Conservation (phyloP, 1,140 invertebrate species). For the Heterodera carotae region DNA sequence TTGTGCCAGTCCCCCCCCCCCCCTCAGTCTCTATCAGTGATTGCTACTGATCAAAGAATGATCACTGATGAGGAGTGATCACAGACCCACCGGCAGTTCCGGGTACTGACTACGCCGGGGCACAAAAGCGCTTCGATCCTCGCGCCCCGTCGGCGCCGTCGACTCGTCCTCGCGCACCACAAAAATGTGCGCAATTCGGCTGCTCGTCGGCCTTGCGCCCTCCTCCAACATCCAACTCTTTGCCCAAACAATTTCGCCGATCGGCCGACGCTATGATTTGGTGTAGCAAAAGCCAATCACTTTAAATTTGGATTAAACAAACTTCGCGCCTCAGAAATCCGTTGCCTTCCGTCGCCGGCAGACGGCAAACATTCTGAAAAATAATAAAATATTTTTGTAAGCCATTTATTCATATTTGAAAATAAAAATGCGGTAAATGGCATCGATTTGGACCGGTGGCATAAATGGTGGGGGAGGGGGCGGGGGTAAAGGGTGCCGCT, state of each 20-base stretch:
- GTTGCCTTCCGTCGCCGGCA: slow-evolving; percentile 56
- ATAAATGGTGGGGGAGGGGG: too few species aligned
- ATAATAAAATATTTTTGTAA: too few species aligned
- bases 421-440: background rate
- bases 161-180: slow-evolving; percentile 49
- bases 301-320: background rate
- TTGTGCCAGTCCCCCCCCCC: too few species aligned
- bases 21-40: background rate
- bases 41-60: background rate
- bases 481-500: too few species aligned
- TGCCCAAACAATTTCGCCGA: slow-evolving; percentile 58
- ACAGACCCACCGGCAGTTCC: slow-evolving; percentile 50
- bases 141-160: slow-evolving; percentile 13
- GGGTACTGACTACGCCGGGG: slow-evolving; percentile 54
- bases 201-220: slow-evolving; percentile 49
- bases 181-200: slow-evolving; percentile 55
- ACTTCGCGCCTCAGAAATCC: slow-evolving; percentile 44
- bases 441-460: slow-evolving; percentile 1
- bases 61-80: too few species aligned
- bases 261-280: slow-evolving; percentile 13
- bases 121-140: slow-evolving; percentile 49
- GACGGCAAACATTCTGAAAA: slow-evolving; percentile 47
- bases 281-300: background rate
- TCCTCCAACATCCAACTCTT: slow-evolving; percentile 59
- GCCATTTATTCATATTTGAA: too few species aligned